Percentiles rank a stretch among this genome's conserved stretches.
Evolutionary conservation across 1,140 invertebrate species (phyloP).

Genomic region (Lucilia cuprina): DNA sequence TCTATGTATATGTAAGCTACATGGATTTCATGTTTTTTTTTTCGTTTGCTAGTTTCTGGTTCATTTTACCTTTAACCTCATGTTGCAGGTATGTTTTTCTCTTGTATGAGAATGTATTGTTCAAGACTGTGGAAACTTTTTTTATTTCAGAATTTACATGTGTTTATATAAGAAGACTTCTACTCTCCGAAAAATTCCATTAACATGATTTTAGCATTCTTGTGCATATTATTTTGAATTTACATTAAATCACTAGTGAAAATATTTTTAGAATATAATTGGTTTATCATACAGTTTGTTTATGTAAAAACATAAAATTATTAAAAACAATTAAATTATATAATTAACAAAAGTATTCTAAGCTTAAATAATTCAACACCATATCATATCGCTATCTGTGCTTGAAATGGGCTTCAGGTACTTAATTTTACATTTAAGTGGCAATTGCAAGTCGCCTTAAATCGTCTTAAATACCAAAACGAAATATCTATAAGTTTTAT

Average conservation of each 20-base stretch:
- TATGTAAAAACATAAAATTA: no score
- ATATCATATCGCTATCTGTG: no score
- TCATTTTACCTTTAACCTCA: not conserved
- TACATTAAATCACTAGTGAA: not conserved
- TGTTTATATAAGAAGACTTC: not conserved
- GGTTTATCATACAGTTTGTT: no score
- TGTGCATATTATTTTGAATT: not conserved
- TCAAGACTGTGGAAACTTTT: not conserved
- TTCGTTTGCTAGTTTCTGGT: not conserved
- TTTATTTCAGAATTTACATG: not conserved
- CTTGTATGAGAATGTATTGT: not conserved
- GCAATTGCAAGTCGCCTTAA: no score
- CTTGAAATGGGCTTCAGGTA: no score
- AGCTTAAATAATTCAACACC: no score
- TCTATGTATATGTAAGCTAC: not conserved
- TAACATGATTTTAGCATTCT: not conserved
- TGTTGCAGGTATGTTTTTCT: not conserved
- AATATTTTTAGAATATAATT: no score
- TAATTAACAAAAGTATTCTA: no score
- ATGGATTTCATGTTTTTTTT: not conserved
- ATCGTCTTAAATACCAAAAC: no score
- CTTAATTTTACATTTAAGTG: no score
- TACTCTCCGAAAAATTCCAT: not conserved
- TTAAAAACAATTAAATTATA: no score
- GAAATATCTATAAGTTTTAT: no score